Percentiles rank a stretch among this genome's conserved stretches.
phyloP scores from a whole-genome alignment of 2,888 invertebrate genomes.

The Rotaria macrura region DNA sequence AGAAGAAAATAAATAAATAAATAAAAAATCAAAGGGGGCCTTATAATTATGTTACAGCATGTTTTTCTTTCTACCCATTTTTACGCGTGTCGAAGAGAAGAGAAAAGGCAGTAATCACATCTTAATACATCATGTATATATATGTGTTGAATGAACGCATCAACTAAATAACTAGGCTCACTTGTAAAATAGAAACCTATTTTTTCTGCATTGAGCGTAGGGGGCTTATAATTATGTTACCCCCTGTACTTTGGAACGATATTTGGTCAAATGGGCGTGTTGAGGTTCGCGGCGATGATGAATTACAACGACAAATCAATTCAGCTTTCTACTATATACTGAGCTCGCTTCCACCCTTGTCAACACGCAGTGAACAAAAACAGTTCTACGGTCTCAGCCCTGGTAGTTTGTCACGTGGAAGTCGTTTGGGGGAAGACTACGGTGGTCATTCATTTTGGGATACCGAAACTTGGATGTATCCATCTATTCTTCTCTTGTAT shows the following conservation, averaged over 20 bases:
- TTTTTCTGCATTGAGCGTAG: not conserved
- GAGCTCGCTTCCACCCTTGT: conserved; percentile 41
- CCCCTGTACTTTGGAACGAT: conserved; percentile 39
- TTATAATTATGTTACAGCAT: no score
- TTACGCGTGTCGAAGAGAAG: no score
- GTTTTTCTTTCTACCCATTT: no score
- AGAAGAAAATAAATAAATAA: no score
- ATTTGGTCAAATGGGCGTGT: conserved; percentile 43
- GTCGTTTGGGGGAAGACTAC: conserved; percentile 35
- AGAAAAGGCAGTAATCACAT: no score
- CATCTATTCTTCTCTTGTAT: conserved; percentile 42
- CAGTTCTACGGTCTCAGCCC: conserved; percentile 47
- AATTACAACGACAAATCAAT: conserved; percentile 36
- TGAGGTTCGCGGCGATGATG: conserved; percentile 40
- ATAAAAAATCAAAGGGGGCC: no score
- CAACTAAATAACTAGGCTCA: no score
- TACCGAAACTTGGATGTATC: conserved; percentile 49
- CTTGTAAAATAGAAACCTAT: not conserved
- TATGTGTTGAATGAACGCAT: no score
- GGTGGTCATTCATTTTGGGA: conserved; percentile 50
- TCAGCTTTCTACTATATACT: conserved; percentile 44
- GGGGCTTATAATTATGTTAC: no score
- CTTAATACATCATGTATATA: no score
- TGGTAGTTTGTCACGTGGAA: conserved; percentile 44
- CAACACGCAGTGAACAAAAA: conserved; percentile 35